Conservation (phyloP, 1,140 invertebrate genomes). For the Lucilia cuprina region DNA sequence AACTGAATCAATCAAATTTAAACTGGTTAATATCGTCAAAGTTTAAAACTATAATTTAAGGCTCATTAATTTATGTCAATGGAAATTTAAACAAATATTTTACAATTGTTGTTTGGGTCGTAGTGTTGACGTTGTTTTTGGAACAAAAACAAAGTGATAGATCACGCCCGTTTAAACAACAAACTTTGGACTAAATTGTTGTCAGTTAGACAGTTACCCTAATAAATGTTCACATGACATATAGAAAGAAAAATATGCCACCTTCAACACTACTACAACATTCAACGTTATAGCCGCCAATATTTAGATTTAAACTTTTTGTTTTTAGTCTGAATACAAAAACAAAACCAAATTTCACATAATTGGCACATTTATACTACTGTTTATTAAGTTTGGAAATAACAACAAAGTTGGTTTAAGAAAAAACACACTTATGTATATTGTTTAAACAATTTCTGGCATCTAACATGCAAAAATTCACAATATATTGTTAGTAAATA, state of each 20-base stretch:
- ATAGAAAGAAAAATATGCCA: background rate
- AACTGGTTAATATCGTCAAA: background rate
- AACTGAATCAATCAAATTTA: background rate
- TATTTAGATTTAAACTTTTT: background rate
- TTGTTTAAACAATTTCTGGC: too few relatives aligned
- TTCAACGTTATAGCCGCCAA: background rate
- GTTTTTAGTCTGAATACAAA: background rate
- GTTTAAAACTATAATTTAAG: background rate
- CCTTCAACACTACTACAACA: background rate
- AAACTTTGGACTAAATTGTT: background rate
- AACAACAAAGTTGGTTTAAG: background rate
- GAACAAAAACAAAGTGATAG: slow-evolving; percentile 1
- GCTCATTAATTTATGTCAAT: slow-evolving; percentile 33
- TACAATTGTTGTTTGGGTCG: background rate
- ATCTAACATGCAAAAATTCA: background rate
- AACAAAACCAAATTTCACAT: background rate
- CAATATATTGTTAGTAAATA: background rate
- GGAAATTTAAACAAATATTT: background rate
- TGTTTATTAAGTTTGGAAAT: background rate
- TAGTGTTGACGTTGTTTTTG: background rate
- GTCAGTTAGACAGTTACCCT: background rate
- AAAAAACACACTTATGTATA: background rate
- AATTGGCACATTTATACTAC: background rate
- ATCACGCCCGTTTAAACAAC: slow-evolving; percentile 27
- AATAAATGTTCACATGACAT: background rate